phyloP scores from a whole-genome alignment of 2,888 invertebrate genomes.

The Protophormia terraenovae region DNA sequence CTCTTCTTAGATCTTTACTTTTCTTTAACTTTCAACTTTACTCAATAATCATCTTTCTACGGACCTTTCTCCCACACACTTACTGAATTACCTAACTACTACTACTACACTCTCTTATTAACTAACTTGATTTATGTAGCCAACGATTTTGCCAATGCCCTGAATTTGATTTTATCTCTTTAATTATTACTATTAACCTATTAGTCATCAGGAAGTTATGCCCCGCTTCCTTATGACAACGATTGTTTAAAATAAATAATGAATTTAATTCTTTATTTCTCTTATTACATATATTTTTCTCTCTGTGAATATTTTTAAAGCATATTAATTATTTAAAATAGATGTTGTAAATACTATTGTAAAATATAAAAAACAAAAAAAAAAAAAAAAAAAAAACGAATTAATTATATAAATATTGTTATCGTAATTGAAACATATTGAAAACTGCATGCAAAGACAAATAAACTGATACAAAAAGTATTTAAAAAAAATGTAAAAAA shows the following conservation, averaged over 20 bases:
- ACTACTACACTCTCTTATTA: neutral
- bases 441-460: slow-evolving; percentile 66
- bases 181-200: slow-evolving; percentile 6
- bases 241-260: slow-evolving; percentile 54
- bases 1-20: neutral
- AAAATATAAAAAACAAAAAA: slow-evolving; percentile 39
- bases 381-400: slow-evolving; percentile 43
- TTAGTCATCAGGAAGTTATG: neutral
- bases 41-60: neutral
- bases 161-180: slow-evolving; percentile 54
- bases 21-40: slow-evolving; percentile 1
- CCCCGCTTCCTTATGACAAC: slow-evolving; percentile 32
- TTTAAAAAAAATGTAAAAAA: slow-evolving; percentile 53
- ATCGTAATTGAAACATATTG: slow-evolving; percentile 58
- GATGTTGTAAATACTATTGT: slow-evolving; percentile 76
- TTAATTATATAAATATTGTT: slow-evolving; percentile 60
- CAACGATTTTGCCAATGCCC: slow-evolving; percentile 65
- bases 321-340: slow-evolving; percentile 67
- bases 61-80: neutral
- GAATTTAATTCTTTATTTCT: slow-evolving; percentile 37
- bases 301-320: slow-evolving; percentile 58
- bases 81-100: too few relatives aligned
- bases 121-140: slow-evolving; percentile 52
- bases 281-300: slow-evolving; percentile 27
- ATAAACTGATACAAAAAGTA: slow-evolving; percentile 67